phyloP scores from a whole-genome alignment of 1,140 invertebrate species.

The Listronotus bonariensis region DNA sequence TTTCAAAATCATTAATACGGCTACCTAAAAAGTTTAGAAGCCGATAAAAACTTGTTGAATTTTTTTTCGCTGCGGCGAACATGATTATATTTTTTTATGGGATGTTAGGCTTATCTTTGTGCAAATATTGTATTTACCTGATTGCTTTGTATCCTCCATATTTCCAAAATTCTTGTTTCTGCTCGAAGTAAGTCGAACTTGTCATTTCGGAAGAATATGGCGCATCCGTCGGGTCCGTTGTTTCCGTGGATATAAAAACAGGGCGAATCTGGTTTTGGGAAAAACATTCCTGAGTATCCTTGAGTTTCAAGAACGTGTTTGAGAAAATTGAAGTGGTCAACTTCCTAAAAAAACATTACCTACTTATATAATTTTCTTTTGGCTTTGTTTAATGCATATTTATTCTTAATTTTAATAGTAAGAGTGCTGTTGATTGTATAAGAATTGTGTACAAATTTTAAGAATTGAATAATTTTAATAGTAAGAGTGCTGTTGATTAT shows the following conservation, averaged over 20 bases:
- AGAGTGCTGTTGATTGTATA: too few species aligned
- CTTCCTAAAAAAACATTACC: conserved; percentile 69
- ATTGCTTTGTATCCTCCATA: conserved; percentile 73
- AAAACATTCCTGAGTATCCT: conserved; percentile 74
- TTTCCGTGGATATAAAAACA: conserved; percentile 75
- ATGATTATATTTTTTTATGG: background rate
- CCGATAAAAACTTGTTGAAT: too few species aligned
- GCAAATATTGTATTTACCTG: conserved; percentile 60
- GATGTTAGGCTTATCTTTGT: background rate
- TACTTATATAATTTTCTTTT: too few species aligned
- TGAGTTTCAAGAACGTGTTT: conserved; percentile 64
- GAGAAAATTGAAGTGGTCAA: conserved; percentile 77
- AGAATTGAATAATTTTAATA: too few species aligned
- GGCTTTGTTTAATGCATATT: too few species aligned
- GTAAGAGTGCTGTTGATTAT: too few species aligned
- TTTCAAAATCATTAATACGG: conserved; percentile 64
- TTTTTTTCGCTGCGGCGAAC: background rate
- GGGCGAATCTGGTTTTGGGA: conserved; percentile 79
- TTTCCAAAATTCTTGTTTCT: conserved; percentile 68
- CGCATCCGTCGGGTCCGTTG: conserved; percentile 81
- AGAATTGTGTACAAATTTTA: too few species aligned
- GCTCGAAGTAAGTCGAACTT: conserved; percentile 66
- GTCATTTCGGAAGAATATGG: conserved; percentile 71
- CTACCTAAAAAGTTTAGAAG: conserved; percentile 59
- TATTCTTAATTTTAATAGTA: too few species aligned